phyloP scores from a whole-genome alignment of 2,797 vertebrate species.

The Acanthurus tractus region DNA sequence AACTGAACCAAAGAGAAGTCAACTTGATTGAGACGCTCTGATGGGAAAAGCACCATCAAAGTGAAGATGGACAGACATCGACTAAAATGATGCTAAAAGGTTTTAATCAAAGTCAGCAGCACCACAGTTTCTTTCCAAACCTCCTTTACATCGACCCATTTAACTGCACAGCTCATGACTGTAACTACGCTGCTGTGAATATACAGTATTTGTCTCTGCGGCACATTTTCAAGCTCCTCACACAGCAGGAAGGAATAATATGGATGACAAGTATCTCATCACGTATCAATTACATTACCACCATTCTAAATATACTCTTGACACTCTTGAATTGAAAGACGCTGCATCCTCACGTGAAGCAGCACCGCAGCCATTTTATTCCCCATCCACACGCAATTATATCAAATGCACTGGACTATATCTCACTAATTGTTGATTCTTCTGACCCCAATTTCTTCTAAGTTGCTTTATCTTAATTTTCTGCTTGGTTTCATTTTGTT shows the following conservation, averaged over 20 bases:
- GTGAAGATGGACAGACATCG: conserved; percentile 14
- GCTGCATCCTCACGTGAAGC: conserved; percentile 17
- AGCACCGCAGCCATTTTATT: conserved; percentile 75
- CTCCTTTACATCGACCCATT: conserved; percentile 14
- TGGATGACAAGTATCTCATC: conserved; percentile 71
- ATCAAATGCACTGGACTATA: conserved; percentile 96
- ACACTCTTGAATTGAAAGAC: conserved; percentile 48
- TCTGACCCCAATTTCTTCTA: conserved; percentile 98
- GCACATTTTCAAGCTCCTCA: conserved; percentile 43
- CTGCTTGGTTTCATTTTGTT: conserved; percentile 99
- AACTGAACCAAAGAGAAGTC: background rate
- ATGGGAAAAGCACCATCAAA: conserved; percentile 4
- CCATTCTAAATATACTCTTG: conserved; percentile 52
- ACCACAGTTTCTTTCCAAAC: conserved; percentile 7
- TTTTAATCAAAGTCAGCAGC: conserved; percentile 21
- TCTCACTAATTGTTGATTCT: conserved; percentile 97
- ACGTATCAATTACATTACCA: conserved; percentile 61
- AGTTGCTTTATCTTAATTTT: conserved; percentile 99
- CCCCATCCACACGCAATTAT: conserved; percentile 93
- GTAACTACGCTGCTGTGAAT: conserved; percentile 26
- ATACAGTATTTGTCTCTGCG: conserved; percentile 23
- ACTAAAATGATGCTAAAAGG: conserved; percentile 24
- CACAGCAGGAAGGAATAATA: conserved; percentile 53
- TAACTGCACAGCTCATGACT: conserved; percentile 17
- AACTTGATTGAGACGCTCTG: background rate